A percentile compares a stretch with the other conserved stretches of the same genome.
phyloP scores from a whole-genome alignment of 2,888 invertebrate species.

The Adineta ricciae region DNA sequence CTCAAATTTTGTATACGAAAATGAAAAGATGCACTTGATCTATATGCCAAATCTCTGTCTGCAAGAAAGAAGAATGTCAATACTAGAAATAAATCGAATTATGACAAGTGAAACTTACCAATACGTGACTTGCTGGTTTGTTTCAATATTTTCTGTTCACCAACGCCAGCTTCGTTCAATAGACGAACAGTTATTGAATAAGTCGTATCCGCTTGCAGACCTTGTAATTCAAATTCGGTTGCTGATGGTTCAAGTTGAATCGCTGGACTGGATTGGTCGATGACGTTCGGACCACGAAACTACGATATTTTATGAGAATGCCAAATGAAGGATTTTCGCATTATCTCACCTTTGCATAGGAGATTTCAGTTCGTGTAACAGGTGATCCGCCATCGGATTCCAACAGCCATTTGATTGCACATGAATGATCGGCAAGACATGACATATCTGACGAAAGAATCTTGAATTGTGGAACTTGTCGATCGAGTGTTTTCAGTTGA shows the following conservation, averaged over 20 bases:
- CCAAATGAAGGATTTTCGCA: too few relatives aligned
- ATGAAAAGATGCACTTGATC: slow-evolving; percentile 4
- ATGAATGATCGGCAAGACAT: background rate
- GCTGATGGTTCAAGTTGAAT: background rate
- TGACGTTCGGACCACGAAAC: background rate
- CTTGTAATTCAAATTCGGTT: background rate
- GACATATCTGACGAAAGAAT: background rate
- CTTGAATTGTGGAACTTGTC: slow-evolving; percentile 6
- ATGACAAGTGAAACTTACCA: background rate
- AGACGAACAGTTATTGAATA: background rate
- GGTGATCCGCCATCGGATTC: slow-evolving; percentile 10
- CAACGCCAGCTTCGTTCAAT: background rate
- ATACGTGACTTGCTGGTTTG: background rate
- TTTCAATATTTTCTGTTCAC: background rate
- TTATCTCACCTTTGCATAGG: background rate
- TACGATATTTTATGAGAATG: background rate
- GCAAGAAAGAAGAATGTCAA: background rate
- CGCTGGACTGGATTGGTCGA: background rate
- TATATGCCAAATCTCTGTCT: slow-evolving; percentile 7
- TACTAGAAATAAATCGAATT: background rate
- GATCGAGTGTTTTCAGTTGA: slow-evolving; percentile 11
- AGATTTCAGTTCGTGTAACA: background rate
- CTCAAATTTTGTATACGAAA: background rate
- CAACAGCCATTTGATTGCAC: slow-evolving; percentile 4
- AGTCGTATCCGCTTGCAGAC: background rate